These are phyloP conservation scores for Vanessa atalanta DNA, from an alignment of 1,140 invertebrate species.

Conservation along the genomic window DNA sequence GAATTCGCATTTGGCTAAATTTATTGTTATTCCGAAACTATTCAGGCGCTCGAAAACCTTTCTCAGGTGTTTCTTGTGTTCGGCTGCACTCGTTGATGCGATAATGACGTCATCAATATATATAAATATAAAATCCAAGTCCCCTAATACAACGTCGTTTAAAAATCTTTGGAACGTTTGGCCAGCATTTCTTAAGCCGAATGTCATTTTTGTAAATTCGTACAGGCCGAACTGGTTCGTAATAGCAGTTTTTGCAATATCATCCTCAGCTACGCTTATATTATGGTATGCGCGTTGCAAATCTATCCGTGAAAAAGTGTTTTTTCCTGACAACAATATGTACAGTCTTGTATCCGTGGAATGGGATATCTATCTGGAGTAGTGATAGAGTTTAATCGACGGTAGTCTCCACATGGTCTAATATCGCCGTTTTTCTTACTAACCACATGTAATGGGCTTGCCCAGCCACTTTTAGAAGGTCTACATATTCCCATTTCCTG, in stretches of 20 bases:
- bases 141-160: slow-evolving; percentile 9
- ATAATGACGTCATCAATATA: slow-evolving; percentile 31
- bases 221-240: slow-evolving; percentile 7
- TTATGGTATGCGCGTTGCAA: not conserved
- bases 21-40: not conserved
- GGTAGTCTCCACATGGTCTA: slow-evolving; percentile 28
- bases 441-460: slow-evolving; percentile 33
- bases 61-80: slow-evolving; percentile 4
- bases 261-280: not conserved
- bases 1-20: not conserved
- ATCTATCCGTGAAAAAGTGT: not conserved
- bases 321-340: not conserved
- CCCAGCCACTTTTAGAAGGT: slow-evolving; percentile 29
- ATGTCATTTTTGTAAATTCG: not conserved
- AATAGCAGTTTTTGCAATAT: not conserved
- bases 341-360: slow-evolving; percentile 27
- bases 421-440: slow-evolving; percentile 27
- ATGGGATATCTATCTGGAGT: slow-evolving; percentile 32
- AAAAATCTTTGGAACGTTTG: not conserved
- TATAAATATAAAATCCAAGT: slow-evolving; percentile 23
- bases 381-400: slow-evolving; percentile 25
- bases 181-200: not conserved
- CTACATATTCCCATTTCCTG: slow-evolving; percentile 35
- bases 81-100: not conserved
- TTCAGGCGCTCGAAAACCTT: slow-evolving; percentile 12